Evolutionary conservation across 2,797 vertebrate species (phyloP), one percentile per base, ranked within the genome.

Genomic region (Sebastes ruberrimus): DNA sequence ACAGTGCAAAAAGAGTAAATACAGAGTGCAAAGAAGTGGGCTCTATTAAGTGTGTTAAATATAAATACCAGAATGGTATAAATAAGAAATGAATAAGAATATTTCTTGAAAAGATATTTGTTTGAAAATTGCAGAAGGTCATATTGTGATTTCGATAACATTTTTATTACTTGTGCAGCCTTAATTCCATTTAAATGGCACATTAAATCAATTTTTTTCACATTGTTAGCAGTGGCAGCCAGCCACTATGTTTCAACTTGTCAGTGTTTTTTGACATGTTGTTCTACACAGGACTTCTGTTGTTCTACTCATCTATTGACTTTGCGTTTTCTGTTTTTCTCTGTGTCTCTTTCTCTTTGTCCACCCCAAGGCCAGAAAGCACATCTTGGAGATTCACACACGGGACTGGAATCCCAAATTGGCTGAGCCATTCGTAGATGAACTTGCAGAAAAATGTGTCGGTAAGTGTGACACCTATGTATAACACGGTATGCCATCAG

Each of bases 321-420:
- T 72, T 6, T 28, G 10, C 4, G 18, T 53, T 71, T 22, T 25
- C 4, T 63, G 10, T 46, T 59, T 59, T 56, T 53, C 25, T 42
- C 38, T 42, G 38, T 42, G 0, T 42, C 38, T 76, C 9, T 32
- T 80, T 33, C 74, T 18, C 62, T 25, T 67, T 46, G 46, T 77
- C 62, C 49, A 56, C 27, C 53, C 4, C 28, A 70, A 56, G 99
- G 98, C 99, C 94, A 97, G 98, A 96, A 99, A 99, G 97, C 98
- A 99, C 95, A 99, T 99, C 95, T 94, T 99, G 92, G 96, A 99
- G 93, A 99, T 99, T 91, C 98, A 99, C 94, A 99, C 99, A 74
- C 96, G 97, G 94, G 98, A 99, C 89, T 99, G 99, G 99, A 98
- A 95, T 94, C 99, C 99, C 81, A 98, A 96, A 94, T 89, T 99